phyloP scores from a whole-genome alignment of 1,140 invertebrate genomes.

The Trialeurodes vaporariorum region DNA sequence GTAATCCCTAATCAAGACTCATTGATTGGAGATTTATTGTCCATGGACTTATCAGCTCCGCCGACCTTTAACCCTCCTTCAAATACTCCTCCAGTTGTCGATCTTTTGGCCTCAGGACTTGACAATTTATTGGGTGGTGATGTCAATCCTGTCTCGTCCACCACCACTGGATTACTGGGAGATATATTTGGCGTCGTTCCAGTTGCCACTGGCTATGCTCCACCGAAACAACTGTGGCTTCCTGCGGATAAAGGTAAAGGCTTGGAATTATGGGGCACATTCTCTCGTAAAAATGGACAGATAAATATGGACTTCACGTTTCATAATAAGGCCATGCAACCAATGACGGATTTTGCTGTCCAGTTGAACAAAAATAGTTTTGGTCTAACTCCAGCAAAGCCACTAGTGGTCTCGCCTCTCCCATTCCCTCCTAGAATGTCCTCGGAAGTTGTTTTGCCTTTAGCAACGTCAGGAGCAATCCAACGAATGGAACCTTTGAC shows the following conservation, averaged over 20 bases:
- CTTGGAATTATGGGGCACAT: slow-evolving; percentile 94
- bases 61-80: slow-evolving; percentile 39
- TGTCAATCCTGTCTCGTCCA: slow-evolving; percentile 37
- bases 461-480: slow-evolving; percentile 80
- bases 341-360: slow-evolving; percentile 91
- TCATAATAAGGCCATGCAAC: slow-evolving; percentile 96
- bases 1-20: slow-evolving; percentile 88
- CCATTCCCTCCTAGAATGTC: slow-evolving; percentile 74
- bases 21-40: slow-evolving; percentile 90
- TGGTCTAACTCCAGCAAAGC: slow-evolving; percentile 73
- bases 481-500: slow-evolving; percentile 96
- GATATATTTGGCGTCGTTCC: slow-evolving; percentile 79
- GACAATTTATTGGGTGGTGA: slow-evolving; percentile 57
- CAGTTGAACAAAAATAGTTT: slow-evolving; percentile 99
- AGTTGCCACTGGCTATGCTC: slow-evolving; percentile 51
- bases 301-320: slow-evolving; percentile 95
- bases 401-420: slow-evolving; percentile 65
- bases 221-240: slow-evolving; percentile 84
- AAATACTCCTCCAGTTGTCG: slow-evolving; percentile 38
- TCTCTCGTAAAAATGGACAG: slow-evolving; percentile 68
- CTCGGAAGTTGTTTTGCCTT: slow-evolving; percentile 58
- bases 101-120: slow-evolving; percentile 67
- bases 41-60: slow-evolving; percentile 79
- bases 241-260: slow-evolving; percentile 93
- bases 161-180: slow-evolving; percentile 60